These are phyloP conservation scores for Noturus placidus DNA, from an alignment of 2,113 vertebrate species.

Conservation along the genomic window DNA sequence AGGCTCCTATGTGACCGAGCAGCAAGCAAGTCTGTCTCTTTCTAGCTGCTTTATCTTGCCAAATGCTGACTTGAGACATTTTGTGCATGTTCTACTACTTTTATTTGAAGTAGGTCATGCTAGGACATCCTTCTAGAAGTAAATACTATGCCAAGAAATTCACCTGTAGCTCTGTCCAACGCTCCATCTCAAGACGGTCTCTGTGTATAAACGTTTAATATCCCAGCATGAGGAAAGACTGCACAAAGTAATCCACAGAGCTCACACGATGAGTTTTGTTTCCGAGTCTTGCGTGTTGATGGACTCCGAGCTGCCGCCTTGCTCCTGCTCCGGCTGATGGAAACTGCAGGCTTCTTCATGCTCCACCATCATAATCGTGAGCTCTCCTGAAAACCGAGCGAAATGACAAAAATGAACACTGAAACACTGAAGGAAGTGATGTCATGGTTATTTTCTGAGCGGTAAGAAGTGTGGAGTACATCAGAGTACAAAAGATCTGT, in stretches of 20 bases:
- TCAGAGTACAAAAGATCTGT: not conserved
- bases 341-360: slow-evolving; percentile 81
- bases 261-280: slow-evolving; percentile 61
- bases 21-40: not conserved
- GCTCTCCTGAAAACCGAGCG: slow-evolving; percentile 48
- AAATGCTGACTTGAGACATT: no score
- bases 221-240: not conserved
- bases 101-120: not conserved
- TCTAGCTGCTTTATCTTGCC: not conserved
- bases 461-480: not conserved
- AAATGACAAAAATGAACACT: not conserved
- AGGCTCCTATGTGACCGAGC: not conserved
- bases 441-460: not conserved
- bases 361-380: slow-evolving; percentile 59
- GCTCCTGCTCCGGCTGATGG: slow-evolving; percentile 84
- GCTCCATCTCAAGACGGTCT: not conserved
- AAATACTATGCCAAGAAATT: not conserved
- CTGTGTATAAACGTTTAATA: not conserved
- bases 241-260: not conserved
- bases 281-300: slow-evolving; percentile 59
- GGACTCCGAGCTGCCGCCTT: slow-evolving; percentile 72
- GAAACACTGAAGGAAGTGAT: not conserved
- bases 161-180: not conserved
- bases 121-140: not conserved
- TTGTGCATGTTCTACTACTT: not conserved